Evolutionary conservation across 2,113 vertebrate species (phyloP).

Genomic region (Trichomycterus rosablanca): DNA sequence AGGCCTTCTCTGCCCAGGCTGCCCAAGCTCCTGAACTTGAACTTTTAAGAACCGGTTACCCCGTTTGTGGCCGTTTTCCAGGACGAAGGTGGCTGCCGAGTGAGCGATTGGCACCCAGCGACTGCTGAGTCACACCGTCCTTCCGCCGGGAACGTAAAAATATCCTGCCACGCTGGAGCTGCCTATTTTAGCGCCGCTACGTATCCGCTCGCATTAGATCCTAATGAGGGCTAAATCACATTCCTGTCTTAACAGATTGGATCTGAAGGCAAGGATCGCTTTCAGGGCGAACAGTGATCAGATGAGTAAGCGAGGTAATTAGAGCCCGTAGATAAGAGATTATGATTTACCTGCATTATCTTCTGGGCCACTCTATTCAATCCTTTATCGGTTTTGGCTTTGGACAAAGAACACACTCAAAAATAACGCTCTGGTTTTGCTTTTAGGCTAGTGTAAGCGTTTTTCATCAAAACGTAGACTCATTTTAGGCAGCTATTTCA

Average conservation of each 20-base stretch:
- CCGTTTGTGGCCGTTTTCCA: no score
- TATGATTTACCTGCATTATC: slow-evolving; percentile 1
- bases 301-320: slow-evolving; percentile 13
- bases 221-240: slow-evolving; percentile 16
- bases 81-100: no score
- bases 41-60: no score
- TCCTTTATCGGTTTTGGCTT: not conserved
- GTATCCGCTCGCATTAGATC: not conserved
- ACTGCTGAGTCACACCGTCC: not conserved
- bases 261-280: slow-evolving; percentile 11
- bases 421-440: not conserved
- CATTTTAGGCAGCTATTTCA: no score
- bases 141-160: not conserved
- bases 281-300: not conserved
- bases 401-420: not conserved
- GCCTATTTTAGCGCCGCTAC: not conserved
- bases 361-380: not conserved
- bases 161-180: not conserved
- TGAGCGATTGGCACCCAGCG: slow-evolving; percentile 8
- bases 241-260: slow-evolving; percentile 6
- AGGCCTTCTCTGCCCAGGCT: no score
- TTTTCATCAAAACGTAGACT: no score
- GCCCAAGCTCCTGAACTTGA: no score
- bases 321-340: slow-evolving; percentile 9
- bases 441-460: no score